phyloP scores from a whole-genome alignment of 2,113 vertebrate species.

The Rattus rattus region DNA sequence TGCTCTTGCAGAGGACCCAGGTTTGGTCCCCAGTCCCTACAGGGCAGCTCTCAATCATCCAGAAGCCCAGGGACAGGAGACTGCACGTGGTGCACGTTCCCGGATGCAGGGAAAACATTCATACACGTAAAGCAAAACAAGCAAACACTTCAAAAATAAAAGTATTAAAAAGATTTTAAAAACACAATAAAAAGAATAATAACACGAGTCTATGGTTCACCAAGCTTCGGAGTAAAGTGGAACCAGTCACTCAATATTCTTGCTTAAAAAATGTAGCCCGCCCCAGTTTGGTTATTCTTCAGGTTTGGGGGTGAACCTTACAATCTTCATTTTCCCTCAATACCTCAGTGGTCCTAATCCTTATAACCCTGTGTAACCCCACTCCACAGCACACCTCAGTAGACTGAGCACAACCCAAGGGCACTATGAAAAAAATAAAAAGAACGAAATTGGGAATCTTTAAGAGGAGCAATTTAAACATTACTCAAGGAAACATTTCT shows the following conservation, averaged over 20 bases:
- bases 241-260: not conserved
- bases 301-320: not conserved
- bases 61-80: not conserved
- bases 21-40: not conserved
- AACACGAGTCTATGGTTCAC: not conserved
- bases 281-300: not conserved
- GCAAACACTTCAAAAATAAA: not conserved
- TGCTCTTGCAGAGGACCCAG: not conserved
- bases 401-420: constrained; percentile 37
- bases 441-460: not conserved
- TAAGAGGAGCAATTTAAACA: not conserved
- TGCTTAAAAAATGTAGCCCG: not conserved
- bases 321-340: constrained; percentile 25
- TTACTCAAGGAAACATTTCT: not conserved
- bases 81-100: not conserved
- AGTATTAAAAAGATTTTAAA: not conserved
- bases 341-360: not conserved
- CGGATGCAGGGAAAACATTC: not conserved
- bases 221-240: not conserved
- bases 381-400: not conserved
- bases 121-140: not conserved
- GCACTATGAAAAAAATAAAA: not conserved
- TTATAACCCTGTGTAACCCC: not conserved
- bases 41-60: not conserved
- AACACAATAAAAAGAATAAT: not conserved